These are phyloP conservation scores for Rallus crepitans DNA, from an alignment of 2,797 vertebrate genomes.

Conservation along the genomic window DNA sequence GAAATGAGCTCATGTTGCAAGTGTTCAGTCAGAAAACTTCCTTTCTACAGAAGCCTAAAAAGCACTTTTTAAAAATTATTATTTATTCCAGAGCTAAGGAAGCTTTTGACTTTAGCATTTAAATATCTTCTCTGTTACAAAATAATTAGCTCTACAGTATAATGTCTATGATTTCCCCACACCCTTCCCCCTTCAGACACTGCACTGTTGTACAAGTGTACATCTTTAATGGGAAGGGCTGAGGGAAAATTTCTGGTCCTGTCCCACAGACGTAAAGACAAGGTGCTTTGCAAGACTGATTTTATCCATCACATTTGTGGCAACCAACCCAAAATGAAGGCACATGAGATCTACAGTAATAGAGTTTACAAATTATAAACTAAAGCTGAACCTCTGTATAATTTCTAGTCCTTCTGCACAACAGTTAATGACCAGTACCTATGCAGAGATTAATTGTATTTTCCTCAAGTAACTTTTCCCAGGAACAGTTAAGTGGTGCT, in stretches of 20 bases:
- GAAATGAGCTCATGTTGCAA: neutral
- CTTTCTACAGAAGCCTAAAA: neutral
- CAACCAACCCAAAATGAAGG: constrained; percentile 69
- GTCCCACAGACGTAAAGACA: neutral
- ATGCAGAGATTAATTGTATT: neutral
- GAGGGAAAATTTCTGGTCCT: constrained; percentile 25
- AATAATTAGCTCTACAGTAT: neutral
- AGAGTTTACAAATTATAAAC: constrained; percentile 55
- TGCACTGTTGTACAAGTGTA: neutral
- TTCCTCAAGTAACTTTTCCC: neutral
- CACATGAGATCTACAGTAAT: constrained; percentile 48
- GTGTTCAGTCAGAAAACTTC: neutral
- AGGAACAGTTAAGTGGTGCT: neutral
- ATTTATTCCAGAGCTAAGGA: neutral
- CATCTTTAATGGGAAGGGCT: neutral
- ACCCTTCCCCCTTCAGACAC: neutral
- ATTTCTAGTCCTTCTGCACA: constrained; percentile 37
- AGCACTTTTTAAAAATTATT: neutral
- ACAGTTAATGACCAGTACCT: constrained; percentile 38
- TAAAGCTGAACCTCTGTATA: constrained; percentile 30
- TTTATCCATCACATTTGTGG: constrained; percentile 11
- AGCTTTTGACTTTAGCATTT: neutral
- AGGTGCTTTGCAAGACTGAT: constrained; percentile 53
- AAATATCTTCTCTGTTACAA: neutral
- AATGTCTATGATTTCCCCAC: neutral